Evolutionary conservation across 2,797 vertebrate genomes (phyloP).

Genomic region (Etheostoma nigrum): DNA sequence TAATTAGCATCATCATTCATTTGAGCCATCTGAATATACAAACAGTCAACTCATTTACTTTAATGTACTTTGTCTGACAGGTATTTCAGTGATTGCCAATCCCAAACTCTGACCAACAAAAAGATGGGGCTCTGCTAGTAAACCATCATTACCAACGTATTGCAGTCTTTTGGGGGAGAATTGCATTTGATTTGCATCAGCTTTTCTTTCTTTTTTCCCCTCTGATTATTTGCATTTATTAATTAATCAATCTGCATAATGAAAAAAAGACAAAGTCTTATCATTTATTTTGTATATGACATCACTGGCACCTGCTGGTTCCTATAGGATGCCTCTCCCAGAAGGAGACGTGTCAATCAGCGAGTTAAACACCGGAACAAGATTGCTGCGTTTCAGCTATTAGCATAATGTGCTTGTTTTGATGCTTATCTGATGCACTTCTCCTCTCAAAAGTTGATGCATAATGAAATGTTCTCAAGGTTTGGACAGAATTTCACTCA

Average conservation of each 20-base stretch:
- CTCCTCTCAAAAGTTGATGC: constrained; percentile 5
- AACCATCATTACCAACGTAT: constrained; percentile 6
- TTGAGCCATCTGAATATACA: constrained; percentile 25
- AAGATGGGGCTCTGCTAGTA: not conserved
- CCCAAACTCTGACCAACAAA: constrained; percentile 19
- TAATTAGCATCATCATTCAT: constrained; percentile 36
- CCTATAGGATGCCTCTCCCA: constrained; percentile 29
- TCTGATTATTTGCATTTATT: constrained; percentile 43
- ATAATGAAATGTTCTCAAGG: not conserved
- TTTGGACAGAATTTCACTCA: not conserved
- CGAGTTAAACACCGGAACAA: constrained; percentile 29
- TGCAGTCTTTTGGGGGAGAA: constrained; percentile 18
- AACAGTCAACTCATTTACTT: constrained; percentile 47
- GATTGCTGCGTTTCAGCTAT: not conserved
- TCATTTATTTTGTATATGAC: constrained; percentile 15
- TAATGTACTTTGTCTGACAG: constrained; percentile 54
- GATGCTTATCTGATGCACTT: constrained; percentile 5
- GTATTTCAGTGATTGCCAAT: constrained; percentile 36
- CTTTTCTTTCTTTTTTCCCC: constrained; percentile 13
- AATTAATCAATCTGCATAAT: constrained; percentile 61
- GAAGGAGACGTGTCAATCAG: constrained; percentile 44
- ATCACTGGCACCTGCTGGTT: constrained; percentile 40
- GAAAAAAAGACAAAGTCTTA: not conserved
- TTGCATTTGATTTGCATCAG: constrained; percentile 61
- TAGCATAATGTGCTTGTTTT: constrained; percentile 27